Conservation (phyloP, 1,140 invertebrate species). For the Acromyrmex heyeri region DNA sequence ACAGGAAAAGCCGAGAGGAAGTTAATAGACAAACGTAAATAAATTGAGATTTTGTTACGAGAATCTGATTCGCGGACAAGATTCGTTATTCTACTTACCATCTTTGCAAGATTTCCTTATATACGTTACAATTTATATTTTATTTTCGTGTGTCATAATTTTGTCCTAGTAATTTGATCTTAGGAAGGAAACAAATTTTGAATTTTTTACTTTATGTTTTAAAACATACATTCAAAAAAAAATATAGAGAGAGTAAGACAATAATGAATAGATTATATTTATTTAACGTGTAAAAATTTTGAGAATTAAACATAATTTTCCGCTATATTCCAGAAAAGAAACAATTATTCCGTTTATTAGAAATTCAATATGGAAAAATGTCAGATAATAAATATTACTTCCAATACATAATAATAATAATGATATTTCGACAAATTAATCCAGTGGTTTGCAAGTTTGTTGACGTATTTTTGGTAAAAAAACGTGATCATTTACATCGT, state of each 20-base stretch:
- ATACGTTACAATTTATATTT: background rate
- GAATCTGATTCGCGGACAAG: background rate
- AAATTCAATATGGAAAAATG: slow-evolving; percentile 14
- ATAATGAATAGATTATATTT: background rate
- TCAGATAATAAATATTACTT: no score
- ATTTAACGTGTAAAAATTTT: background rate
- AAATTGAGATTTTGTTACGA: slow-evolving; percentile 69
- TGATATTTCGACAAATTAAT: slow-evolving; percentile 61
- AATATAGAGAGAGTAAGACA: background rate
- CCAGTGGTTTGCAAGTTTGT: slow-evolving; percentile 1
- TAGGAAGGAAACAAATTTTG: background rate
- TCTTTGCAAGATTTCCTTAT: slow-evolving; percentile 4
- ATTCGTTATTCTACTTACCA: slow-evolving; percentile 15
- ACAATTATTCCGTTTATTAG: background rate
- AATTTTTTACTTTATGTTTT: background rate
- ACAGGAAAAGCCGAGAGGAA: slow-evolving; percentile 65
- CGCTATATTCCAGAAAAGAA: background rate
- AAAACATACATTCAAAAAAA: background rate
- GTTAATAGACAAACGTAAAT: slow-evolving; percentile 60
- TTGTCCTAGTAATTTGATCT: background rate
- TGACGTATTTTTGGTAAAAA: slow-evolving; percentile 15
- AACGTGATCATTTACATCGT: slow-evolving; percentile 47
- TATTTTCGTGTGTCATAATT: background rate
- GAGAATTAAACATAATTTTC: background rate
- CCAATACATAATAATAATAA: background rate